Evolutionary conservation across 2,797 vertebrate species (phyloP).

Genomic region (Anomalospiza imberbis): DNA sequence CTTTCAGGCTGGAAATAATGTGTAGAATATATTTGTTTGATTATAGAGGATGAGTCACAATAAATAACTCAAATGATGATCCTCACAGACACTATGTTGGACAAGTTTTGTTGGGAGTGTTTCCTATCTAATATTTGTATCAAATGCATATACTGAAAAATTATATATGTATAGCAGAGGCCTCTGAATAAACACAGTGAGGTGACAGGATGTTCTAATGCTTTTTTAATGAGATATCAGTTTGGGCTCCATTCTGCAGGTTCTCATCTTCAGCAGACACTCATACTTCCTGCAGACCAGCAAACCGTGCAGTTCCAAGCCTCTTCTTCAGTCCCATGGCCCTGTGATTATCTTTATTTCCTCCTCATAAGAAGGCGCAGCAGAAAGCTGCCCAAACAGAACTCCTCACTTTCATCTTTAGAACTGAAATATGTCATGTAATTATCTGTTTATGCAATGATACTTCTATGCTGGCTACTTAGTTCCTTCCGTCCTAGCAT

Average conservation of each 20-base stretch:
- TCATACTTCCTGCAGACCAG: not conserved
- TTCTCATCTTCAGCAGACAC: not conserved
- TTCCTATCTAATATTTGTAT: not conserved
- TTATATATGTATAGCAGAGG: not conserved
- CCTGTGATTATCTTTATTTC: not conserved
- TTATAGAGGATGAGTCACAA: not conserved
- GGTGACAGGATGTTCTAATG: not conserved
- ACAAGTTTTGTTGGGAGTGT: not conserved
- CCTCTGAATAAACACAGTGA: not conserved
- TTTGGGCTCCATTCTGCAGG: not conserved
- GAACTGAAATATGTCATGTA: not conserved
- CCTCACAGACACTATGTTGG: not conserved
- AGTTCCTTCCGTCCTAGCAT: not conserved
- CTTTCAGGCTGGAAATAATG: not conserved
- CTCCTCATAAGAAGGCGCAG: not conserved
- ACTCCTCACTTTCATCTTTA: not conserved
- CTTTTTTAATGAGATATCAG: not conserved
- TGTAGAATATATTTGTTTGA: not conserved
- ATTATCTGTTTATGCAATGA: conserved; percentile 2
- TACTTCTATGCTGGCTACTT: not conserved
- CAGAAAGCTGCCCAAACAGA: not conserved
- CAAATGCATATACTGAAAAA: not conserved
- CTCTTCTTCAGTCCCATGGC: not conserved
- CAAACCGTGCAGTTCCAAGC: not conserved
- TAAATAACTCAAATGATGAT: not conserved